Evolutionary conservation across 2,888 invertebrate genomes (phyloP), one percentile per base, ranked within the genome.

Genomic region (Dryobotodes eremita): DNA sequence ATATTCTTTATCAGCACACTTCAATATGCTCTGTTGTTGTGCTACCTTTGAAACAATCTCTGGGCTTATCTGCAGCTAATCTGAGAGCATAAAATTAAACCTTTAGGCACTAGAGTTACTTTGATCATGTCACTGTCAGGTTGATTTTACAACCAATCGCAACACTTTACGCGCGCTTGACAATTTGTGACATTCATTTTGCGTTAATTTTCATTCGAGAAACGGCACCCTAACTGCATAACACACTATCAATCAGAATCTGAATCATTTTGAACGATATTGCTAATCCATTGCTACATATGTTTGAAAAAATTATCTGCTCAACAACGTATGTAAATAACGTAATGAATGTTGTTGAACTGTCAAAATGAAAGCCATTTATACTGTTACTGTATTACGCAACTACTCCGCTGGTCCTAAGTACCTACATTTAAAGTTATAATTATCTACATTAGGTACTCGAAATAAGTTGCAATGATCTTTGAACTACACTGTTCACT

Each of bases 1-100:
- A 75, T 81, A 65, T 84, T 80, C 55, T 84, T 79, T 55, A 85
- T 71, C 68, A 68, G 26, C 62, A 64, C 53, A 69, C 83, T 86
- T 71, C 64, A 86, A 82, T 83, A 71, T 71, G 23, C 61, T 59
- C n/a, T n/a, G 70, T 81, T 81, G 55, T 62, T 20, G 13, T 26
- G 26, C 50, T 42, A 2, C 74, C 55, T n/a, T 66, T 66, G 26
- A 71, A 31, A 55, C 17, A 15, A 57, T 48, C 15, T 64, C 59
- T 46, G n/a, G 17, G 3, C 5, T 68, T 55, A 23, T 17, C 8
- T 59, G 13, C 17, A 46, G 36, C 7, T 36, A 46, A 71, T 31
- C 23, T 46, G 8, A 10, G 26, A 55, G 26, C 8, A 62, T 4
- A 23, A 62, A 62, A 13, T 36, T 11, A 62, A 36, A 62, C 23